A percentile compares a stretch with the other conserved stretches of the same genome.
These are phyloP conservation scores for Andrena bicolor DNA, from an alignment of 2,888 invertebrate genomes.

Conservation along the genomic window DNA sequence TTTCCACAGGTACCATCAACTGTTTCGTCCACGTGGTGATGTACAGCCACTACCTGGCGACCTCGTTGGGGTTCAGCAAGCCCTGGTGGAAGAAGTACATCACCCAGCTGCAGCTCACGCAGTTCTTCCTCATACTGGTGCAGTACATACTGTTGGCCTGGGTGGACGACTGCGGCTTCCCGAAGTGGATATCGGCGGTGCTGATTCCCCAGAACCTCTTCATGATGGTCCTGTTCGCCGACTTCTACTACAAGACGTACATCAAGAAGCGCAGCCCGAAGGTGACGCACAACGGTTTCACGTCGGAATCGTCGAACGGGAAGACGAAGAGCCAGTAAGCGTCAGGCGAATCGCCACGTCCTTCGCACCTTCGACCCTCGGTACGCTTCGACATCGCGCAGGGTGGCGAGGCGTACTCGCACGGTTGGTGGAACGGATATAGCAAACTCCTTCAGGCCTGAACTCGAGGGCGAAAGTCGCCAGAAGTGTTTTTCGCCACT, in stretches of 20 bases:
- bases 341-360: background rate
- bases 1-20: slow-evolving; percentile 88
- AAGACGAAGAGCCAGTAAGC: slow-evolving; percentile 68
- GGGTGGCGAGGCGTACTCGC: background rate
- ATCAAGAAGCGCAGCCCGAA: slow-evolving; percentile 78
- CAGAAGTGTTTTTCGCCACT: too few relatives aligned
- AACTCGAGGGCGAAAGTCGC: too few relatives aligned
- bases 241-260: slow-evolving; percentile 90
- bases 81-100: slow-evolving; percentile 95
- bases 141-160: slow-evolving; percentile 86
- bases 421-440: too few relatives aligned
- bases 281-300: slow-evolving; percentile 62
- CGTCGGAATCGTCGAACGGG: slow-evolving; percentile 62
- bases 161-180: slow-evolving; percentile 87
- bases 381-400: background rate
- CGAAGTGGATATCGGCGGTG: slow-evolving; percentile 86
- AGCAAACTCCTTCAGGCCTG: too few relatives aligned
- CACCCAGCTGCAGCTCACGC: slow-evolving; percentile 92
- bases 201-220: slow-evolving; percentile 89
- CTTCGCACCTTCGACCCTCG: background rate
- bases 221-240: slow-evolving; percentile 88
- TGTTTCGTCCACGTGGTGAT: slow-evolving; percentile 92
- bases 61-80: slow-evolving; percentile 87
- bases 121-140: slow-evolving; percentile 88
- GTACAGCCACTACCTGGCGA: slow-evolving; percentile 93